phyloP scores from a whole-genome alignment of 2,888 invertebrate genomes.

The Uloborus plumipes region DNA sequence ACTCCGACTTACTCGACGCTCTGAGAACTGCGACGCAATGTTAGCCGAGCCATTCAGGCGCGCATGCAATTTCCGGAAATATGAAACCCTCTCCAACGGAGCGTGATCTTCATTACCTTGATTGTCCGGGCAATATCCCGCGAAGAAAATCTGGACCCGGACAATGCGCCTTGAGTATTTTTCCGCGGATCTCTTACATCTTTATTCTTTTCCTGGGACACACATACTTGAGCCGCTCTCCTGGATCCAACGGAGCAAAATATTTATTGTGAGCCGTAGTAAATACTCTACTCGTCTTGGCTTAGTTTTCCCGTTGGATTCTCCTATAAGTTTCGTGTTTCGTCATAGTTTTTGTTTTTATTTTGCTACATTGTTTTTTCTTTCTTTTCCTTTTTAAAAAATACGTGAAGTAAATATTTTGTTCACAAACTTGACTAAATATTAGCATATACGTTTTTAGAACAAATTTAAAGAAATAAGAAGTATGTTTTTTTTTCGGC shows the following conservation, averaged over 20 bases:
- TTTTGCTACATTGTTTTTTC: no score
- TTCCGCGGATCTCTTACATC: not conserved
- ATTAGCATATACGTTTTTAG: no score
- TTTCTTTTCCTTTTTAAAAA: no score
- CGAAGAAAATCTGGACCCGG: conserved; percentile 7
- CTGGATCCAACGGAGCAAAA: conserved; percentile 13
- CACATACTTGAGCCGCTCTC: not conserved
- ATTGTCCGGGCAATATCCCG: conserved; percentile 36
- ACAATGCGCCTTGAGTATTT: conserved; percentile 13
- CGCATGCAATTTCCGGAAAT: conserved; percentile 53
- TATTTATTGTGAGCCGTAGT: conserved; percentile 13
- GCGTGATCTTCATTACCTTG: conserved; percentile 56
- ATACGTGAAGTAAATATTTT: no score
- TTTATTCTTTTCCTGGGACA: not conserved
- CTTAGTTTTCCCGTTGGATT: no score
- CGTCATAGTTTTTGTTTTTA: no score
- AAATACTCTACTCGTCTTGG: no score
- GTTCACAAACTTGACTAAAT: no score
- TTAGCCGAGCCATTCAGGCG: conserved; percentile 30
- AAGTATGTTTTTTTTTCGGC: no score
- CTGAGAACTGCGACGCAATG: not conserved
- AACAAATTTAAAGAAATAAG: no score
- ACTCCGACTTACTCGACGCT: no score
- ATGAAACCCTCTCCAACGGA: conserved; percentile 41
- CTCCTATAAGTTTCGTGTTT: no score